These are phyloP conservation scores for Clarias laeviceps DNA, from an alignment of 2,797 vertebrate species.

Conservation along the genomic window DNA sequence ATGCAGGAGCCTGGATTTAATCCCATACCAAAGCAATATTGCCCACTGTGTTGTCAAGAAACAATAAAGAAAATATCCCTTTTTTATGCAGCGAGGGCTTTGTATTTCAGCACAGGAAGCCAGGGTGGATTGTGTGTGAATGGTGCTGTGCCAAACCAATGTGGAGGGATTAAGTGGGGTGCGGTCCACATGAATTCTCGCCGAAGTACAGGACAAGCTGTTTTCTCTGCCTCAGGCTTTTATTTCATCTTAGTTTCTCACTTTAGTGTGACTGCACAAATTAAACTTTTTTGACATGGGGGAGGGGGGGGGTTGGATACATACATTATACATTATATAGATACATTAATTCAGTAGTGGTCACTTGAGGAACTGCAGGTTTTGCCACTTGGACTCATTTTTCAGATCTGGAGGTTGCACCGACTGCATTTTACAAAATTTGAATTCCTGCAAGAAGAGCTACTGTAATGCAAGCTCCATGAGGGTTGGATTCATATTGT, in stretches of 20 bases:
- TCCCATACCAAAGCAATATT: slow-evolving; percentile 28
- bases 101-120: slow-evolving; percentile 63
- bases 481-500: neutral
- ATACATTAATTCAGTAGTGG: no score
- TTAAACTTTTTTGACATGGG: no score
- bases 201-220: slow-evolving; percentile 15
- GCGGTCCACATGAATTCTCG: slow-evolving; percentile 18
- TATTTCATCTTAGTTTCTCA: slow-evolving; percentile 18
- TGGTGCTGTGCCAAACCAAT: slow-evolving; percentile 50
- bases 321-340: no score
- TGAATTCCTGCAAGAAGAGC: neutral
- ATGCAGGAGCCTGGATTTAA: slow-evolving; percentile 30
- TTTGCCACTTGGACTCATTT: no score
- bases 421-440: no score
- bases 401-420: no score
- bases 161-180: slow-evolving; percentile 39
- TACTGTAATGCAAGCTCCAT: neutral
- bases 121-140: slow-evolving; percentile 58
- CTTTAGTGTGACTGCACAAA: neutral
- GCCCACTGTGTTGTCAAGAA: slow-evolving; percentile 52
- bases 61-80: slow-evolving; percentile 63
- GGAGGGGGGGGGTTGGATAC: no score
- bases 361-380: no score
- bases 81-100: slow-evolving; percentile 20
- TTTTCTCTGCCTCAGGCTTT: slow-evolving; percentile 33